phyloP scores from a whole-genome alignment of 2,113 vertebrate species.

The Alligator mississippiensis region DNA sequence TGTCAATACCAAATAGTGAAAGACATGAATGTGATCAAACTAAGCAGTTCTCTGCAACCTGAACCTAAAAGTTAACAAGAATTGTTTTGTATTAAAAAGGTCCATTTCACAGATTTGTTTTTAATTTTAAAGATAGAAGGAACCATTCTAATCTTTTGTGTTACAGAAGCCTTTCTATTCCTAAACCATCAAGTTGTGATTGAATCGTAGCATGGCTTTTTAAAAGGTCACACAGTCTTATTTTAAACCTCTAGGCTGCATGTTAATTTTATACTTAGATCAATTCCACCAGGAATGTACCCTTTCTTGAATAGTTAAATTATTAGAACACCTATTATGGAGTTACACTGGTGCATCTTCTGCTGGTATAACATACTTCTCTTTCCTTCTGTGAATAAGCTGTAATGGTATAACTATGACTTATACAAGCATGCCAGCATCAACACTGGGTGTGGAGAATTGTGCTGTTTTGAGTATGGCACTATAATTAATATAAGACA shows the following conservation, averaged over 20 bases:
- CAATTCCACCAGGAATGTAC: neutral
- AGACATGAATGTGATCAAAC: neutral
- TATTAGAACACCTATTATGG: neutral
- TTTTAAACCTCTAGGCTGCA: neutral
- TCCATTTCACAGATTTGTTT: too few relatives aligned
- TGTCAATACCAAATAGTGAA: neutral
- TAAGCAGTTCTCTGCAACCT: neutral
- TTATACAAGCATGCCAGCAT: neutral
- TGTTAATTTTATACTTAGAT: neutral
- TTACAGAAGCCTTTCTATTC: neutral
- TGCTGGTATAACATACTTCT: neutral
- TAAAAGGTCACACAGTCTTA: neutral
- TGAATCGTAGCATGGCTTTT: neutral
- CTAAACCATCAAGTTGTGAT: neutral
- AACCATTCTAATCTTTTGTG: neutral
- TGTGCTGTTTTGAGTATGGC: neutral
- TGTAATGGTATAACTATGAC: neutral
- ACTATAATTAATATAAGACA: rapidly evolving
- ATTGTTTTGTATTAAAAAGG: neutral
- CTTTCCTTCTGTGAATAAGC: neutral
- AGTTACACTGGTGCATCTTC: neutral
- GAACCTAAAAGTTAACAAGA: neutral
- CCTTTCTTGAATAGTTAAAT: neutral
- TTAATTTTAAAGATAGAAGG: neutral
- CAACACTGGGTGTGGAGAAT: rapidly evolving